phyloP scores from a whole-genome alignment of 2,113 vertebrate genomes.

The Callaeas wilsoni region DNA sequence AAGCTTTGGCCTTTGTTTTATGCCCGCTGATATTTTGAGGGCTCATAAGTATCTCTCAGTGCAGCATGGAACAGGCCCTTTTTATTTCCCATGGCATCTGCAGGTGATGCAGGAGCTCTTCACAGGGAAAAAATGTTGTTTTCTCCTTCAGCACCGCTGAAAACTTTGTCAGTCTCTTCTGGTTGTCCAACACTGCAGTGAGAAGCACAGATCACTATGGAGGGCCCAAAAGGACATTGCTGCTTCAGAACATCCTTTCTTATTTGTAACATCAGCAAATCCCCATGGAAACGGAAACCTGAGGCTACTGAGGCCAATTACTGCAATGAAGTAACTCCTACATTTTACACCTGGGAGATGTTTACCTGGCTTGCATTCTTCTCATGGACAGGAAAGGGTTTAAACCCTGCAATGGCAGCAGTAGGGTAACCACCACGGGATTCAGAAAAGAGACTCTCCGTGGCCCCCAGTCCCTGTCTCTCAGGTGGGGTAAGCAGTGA shows the following conservation, averaged over 20 bases:
- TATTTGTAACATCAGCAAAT: neutral
- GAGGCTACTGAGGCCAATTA: neutral
- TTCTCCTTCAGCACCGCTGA: slow-evolving; percentile 43
- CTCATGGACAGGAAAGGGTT: neutral
- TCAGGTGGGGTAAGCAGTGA: neutral
- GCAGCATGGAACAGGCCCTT: neutral
- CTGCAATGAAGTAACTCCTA: neutral
- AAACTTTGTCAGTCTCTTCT: slow-evolving; percentile 10
- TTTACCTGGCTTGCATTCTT: neutral
- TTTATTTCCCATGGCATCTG: neutral
- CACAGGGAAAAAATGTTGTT: slow-evolving; percentile 58
- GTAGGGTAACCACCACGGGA: neutral
- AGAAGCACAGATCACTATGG: neutral
- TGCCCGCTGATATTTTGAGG: neutral
- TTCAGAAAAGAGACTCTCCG: neutral
- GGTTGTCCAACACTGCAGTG: neutral
- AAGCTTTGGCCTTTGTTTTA: neutral
- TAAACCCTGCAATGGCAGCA: neutral
- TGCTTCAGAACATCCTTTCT: neutral
- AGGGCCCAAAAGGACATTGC: neutral
- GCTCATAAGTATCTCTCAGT: neutral
- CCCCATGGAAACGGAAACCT: neutral
- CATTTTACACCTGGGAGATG: neutral
- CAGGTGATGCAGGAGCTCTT: neutral
- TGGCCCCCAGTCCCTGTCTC: neutral